These are phyloP conservation scores for Trichoplusia ni DNA, from an alignment of 1,140 invertebrate species.

Conservation along the genomic window DNA sequence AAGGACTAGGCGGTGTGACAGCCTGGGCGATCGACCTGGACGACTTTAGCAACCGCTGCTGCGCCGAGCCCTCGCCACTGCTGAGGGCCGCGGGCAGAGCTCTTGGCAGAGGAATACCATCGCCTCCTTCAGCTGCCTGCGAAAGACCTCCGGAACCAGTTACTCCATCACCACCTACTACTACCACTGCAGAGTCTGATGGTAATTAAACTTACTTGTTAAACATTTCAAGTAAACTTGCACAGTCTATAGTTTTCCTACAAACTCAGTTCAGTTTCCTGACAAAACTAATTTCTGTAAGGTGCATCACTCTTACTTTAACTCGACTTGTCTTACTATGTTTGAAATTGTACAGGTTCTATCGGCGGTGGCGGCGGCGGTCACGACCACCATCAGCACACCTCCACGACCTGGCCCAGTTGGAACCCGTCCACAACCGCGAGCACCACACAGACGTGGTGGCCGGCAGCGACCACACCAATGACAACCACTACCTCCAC, in stretches of 20 bases:
- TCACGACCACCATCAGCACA: conserved; percentile 58
- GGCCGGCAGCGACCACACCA: conserved; percentile 67
- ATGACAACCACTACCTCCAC: conserved; percentile 64
- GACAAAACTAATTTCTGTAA: too few relatives aligned
- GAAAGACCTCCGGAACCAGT: conserved; percentile 84
- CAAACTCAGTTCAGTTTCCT: too few relatives aligned
- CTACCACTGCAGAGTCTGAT: conserved; percentile 83
- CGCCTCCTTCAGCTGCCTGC: conserved; percentile 82
- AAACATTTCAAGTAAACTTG: not conserved
- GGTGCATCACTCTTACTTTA: too few relatives aligned
- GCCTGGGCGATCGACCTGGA: conserved; percentile 97
- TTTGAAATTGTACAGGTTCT: conserved; percentile 51
- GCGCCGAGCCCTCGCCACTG: conserved; percentile 88
- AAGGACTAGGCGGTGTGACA: conserved; percentile 89
- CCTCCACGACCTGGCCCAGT: conserved; percentile 78
- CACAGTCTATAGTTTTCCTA: conserved; percentile 35
- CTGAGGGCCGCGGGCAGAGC: conserved; percentile 88
- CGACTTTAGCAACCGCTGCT: conserved; percentile 92
- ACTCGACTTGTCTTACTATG: too few relatives aligned
- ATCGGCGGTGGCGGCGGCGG: conserved; percentile 54
- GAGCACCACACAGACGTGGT: conserved; percentile 68
- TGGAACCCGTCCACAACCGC: conserved; percentile 78
- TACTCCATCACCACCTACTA: conserved; percentile 87
- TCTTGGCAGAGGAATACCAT: conserved; percentile 85
- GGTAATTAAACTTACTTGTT: conserved; percentile 44